Conservation (phyloP, 2,888 invertebrate species). For the Cremastobaeus sp. region DNA sequence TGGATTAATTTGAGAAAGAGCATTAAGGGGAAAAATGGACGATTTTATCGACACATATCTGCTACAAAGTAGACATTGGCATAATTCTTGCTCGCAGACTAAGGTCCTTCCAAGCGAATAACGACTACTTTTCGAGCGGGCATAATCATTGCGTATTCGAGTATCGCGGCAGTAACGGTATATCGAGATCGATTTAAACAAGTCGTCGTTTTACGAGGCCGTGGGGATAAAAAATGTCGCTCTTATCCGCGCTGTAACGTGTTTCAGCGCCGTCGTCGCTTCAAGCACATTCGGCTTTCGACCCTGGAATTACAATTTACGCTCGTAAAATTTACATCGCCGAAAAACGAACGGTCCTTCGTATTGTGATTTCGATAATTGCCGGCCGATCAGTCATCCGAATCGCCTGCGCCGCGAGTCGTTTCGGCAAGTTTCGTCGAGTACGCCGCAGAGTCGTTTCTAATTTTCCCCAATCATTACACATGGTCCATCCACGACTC, state of each 20-base stretch:
- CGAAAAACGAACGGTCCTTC: slow-evolving; percentile 6
- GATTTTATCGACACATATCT: slow-evolving; percentile 41
- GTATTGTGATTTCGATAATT: slow-evolving; percentile 17
- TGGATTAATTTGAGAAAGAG: slow-evolving; percentile 28
- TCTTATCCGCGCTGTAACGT: slow-evolving; percentile 32
- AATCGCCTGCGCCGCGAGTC: slow-evolving; percentile 1
- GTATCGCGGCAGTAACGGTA: slow-evolving; percentile 3
- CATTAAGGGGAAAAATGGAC: slow-evolving; percentile 16
- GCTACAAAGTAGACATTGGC: slow-evolving; percentile 31
- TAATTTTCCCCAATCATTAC: neutral
- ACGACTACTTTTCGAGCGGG: slow-evolving; percentile 45
- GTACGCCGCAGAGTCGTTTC: neutral
- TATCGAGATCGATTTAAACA: slow-evolving; percentile 46
- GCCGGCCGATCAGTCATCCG: slow-evolving; percentile 18
- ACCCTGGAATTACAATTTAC: slow-evolving; percentile 41
- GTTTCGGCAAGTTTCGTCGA: neutral
- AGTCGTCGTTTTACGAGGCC: slow-evolving; percentile 46
- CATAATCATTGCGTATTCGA: slow-evolving; percentile 41
- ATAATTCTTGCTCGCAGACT: slow-evolving; percentile 35
- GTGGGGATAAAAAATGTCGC: slow-evolving; percentile 20
- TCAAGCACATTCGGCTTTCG: slow-evolving; percentile 24
- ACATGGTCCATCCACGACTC: neutral
- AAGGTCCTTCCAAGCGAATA: slow-evolving; percentile 41
- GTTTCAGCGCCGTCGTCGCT: slow-evolving; percentile 18
- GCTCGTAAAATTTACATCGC: slow-evolving; percentile 42